Percentiles rank a stretch among this genome's conserved stretches.
Evolutionary conservation across 2,888 invertebrate species (phyloP).

Genomic region (Chaitophorus viminalis): DNA sequence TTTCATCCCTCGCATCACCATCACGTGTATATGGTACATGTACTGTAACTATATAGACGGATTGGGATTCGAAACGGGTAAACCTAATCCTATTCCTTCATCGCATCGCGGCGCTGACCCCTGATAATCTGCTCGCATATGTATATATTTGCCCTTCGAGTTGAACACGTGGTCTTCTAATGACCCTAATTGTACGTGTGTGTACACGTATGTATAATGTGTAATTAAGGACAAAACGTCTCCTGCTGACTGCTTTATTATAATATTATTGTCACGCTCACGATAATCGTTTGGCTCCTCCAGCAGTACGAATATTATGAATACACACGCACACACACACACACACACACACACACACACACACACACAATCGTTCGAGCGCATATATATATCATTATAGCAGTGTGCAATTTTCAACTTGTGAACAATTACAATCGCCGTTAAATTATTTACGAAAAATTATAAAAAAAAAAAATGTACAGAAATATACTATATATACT

Average conservation of each 20-base stretch:
- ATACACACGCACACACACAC: background rate
- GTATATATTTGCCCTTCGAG: background rate
- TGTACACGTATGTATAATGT: background rate
- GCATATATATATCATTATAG: background rate
- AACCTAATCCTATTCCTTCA: background rate
- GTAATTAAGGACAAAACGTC: conserved; percentile 8
- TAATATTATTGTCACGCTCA: too few species aligned
- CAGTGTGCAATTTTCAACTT: background rate
- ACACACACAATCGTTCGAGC: too few species aligned
- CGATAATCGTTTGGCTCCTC: background rate
- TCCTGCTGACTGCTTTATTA: conserved; percentile 10
- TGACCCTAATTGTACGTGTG: conserved; percentile 19
- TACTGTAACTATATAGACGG: background rate
- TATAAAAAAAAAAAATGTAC: too few species aligned
- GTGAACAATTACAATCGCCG: background rate
- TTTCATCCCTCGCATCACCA: too few species aligned
- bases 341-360: too few species aligned
- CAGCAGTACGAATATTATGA: background rate
- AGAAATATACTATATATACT: too few species aligned
- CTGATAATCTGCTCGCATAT: background rate
- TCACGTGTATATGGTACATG: too few species aligned
- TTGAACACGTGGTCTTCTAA: conserved; percentile 6
- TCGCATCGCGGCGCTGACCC: background rate
- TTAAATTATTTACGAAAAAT: background rate
- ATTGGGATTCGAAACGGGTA: background rate